Base-by-base conservation (phyloP, 1,140 invertebrate species). In the Drosophila santomea region DNA sequence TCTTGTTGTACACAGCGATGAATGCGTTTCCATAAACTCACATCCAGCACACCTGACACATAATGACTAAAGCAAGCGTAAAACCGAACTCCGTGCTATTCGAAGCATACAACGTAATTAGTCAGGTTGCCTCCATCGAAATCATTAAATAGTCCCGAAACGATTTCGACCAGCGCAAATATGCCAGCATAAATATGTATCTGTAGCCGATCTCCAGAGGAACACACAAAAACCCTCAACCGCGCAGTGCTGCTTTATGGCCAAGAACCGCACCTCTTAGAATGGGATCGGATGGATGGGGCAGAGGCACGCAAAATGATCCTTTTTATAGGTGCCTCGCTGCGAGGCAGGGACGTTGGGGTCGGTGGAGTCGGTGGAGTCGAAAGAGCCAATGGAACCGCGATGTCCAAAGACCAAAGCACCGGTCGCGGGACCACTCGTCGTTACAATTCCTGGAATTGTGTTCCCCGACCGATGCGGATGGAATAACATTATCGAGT, bases 401-500 rank as follows among this genome's bases (percentile, higher is more conserved):
- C 48, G 10, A 35, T 51, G 64, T 68, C 64, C 61, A 68, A 54
- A 68, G 64, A 68, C 64, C 44, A 20, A 45, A 25, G 55, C 60
- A 62, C 60, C 60, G 48, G 62, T 56, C 54, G 71, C 58, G 45
- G 63, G 62, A 71, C 60, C 59, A 69, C 52, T 62, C 73, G 72
- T 60, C 56, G 73, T 75, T 78, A 85, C 77, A 85, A 85, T 85
- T 85, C 81, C 81, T 59, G 81, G 81, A 85, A 85, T 85, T 77
- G 74, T 85, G 77, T 78, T 85, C 80, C 67, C 73, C 66, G 43
- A 59, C 67, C 61, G 68, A 85, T 84, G 80, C 75, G 81, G 76
- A 84, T 73, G 67, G 81, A 85, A 85, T 81, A 85, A 86, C 74
- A 85, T 86, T 85, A 85, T 80, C 82, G 82, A 81, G 78, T 85